Base-by-base conservation (phyloP, 2,888 invertebrate genomes). In the Cantharis flavilabris region DNA sequence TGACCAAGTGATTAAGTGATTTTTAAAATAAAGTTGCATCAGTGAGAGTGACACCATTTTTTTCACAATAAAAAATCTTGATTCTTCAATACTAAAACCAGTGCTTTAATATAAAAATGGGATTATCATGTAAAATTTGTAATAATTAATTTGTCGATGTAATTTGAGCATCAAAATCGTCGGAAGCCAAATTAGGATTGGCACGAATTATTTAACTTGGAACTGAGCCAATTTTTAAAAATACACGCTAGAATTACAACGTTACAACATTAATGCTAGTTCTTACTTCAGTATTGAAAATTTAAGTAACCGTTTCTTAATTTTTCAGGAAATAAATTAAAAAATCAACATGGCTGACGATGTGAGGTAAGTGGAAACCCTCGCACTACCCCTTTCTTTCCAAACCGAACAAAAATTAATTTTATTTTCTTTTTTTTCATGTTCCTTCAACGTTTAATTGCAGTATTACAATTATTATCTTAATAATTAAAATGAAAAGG, bases 281-380 rank as follows among this genome's bases (percentile, higher is more conserved):
- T 49, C 49, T 49, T 49, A 49, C 49, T 49, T 49, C 49, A 49
- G 49, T 49, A 49, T n/a, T 49, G 49, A 49, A 49, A 49, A n/a
- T 49, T 49, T 49, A 49, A 49, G 49, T 67, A 67, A 73, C 75
- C 73, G n/a, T 78, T 78, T 78, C 79, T 83, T 65, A 16, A 14
- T 30, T 76, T 92, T 92, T 80, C 89, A 93, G 92, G 90, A 90
- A 75, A 78, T 20, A 62, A 91, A 90, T 23, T 89, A 89, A 89
- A 88, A 89, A 87, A 90, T 90, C 89, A 89, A 88, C 91, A 96
- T 96, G 96, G 96, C 96, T 92, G 96, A 96, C 93, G 96, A 96
- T 93, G 96, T 90, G 95, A 92, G 90, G 33, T 63, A 28, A 67
- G 49, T 67, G 16, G 28, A 65, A 65, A 9, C 13, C 10, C 33